These are phyloP conservation scores for Xylota sylvarum DNA, from an alignment of 2,888 invertebrate genomes.

Conservation along the genomic window DNA sequence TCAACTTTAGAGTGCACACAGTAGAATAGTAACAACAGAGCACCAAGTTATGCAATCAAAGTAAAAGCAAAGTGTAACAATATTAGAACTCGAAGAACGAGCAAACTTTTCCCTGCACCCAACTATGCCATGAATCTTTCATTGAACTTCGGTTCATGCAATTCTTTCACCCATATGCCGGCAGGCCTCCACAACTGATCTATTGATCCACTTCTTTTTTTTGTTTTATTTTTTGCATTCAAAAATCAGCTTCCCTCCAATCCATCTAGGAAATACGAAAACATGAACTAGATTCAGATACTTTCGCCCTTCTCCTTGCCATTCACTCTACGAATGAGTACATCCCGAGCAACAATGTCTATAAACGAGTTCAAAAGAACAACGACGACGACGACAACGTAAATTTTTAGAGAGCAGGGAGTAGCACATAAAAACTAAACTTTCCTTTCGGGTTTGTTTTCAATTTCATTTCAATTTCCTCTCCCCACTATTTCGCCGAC, in stretches of 20 bases:
- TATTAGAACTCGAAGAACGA: conserved; percentile 36
- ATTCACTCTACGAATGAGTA: conserved; percentile 29
- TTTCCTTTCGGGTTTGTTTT: conserved; percentile 70
- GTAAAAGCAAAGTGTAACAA: conserved; percentile 67
- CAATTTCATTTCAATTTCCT: conserved; percentile 74
- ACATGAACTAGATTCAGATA: conserved; percentile 68
- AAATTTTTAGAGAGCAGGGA: conserved; percentile 4
- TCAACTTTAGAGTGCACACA: conserved; percentile 38
- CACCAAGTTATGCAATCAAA: conserved; percentile 69
- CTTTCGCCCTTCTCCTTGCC: conserved; percentile 34
- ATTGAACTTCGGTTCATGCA: conserved; percentile 46
- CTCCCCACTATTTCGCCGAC: background rate
- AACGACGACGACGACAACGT: conserved; percentile 32
- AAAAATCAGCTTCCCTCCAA: conserved; percentile 48
- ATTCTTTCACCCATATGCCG: conserved; percentile 54
- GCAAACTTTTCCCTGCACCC: conserved; percentile 43
- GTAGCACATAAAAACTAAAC: conserved; percentile 30
- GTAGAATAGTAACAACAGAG: conserved; percentile 25
- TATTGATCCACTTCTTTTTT: conserved; percentile 24
- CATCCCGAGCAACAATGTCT: conserved; percentile 45
- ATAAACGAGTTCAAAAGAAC: conserved; percentile 3
- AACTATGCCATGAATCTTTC: conserved; percentile 56
- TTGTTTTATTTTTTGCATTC: background rate
- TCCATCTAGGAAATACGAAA: conserved; percentile 51
- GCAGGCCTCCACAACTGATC: conserved; percentile 42